Evolutionary conservation across 1,140 invertebrate species (phyloP).

Genomic region (Polypedilum pembai): DNA sequence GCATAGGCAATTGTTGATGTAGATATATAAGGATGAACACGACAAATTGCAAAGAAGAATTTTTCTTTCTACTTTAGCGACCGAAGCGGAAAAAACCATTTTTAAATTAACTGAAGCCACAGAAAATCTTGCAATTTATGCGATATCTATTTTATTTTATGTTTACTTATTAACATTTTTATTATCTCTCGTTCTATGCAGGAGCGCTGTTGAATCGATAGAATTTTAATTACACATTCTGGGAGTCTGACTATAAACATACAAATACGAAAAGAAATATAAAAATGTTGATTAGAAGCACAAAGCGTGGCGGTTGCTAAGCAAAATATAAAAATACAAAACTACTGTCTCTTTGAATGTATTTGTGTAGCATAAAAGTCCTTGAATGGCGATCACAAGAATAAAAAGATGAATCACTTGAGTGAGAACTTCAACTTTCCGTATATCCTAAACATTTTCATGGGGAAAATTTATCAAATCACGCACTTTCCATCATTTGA

Average conservation of each 20-base stretch:
- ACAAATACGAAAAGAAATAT: too few relatives aligned
- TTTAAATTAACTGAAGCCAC: slow-evolving; percentile 12
- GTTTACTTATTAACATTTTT: too few relatives aligned
- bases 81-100: not conserved
- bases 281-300: not conserved
- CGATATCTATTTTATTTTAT: not conserved
- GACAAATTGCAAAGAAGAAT: not conserved
- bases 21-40: too few relatives aligned
- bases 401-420: too few relatives aligned
- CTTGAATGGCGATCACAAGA: not conserved
- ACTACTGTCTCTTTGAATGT: not conserved
- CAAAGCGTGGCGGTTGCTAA: slow-evolving; percentile 15
- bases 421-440: too few relatives aligned
- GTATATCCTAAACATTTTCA: too few relatives aligned
- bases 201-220: too few relatives aligned
- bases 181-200: too few relatives aligned
- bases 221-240: too few relatives aligned
- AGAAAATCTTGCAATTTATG: slow-evolving; percentile 9
- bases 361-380: not conserved
- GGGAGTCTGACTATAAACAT: too few relatives aligned
- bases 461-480: too few relatives aligned
- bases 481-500: not conserved
- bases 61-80: not conserved
- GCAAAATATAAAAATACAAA: not conserved
- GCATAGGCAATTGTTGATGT: too few relatives aligned